Evolutionary conservation across 2,113 vertebrate genomes (phyloP), one percentile per base, ranked within the genome.

Genomic region (Corythornis vintsioides): DNA sequence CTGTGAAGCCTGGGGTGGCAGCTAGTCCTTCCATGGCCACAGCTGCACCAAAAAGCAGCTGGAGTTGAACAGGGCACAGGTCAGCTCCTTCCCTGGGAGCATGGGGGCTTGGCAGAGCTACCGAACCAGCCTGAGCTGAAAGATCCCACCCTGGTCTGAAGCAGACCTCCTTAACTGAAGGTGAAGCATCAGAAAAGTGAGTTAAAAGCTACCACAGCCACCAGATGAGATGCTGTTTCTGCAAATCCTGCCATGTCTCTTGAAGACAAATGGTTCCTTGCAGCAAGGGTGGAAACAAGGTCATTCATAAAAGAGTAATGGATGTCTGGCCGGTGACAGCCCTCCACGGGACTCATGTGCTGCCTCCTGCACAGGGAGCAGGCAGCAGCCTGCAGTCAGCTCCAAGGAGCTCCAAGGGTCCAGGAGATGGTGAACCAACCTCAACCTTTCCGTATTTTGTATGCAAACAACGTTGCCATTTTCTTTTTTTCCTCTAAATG

Each of bases 221-320:
- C 28, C 21, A 72, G 80, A 18, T 25, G 20, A 45, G 84, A 43
- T 3, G 9, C 47, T 59, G 43, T 52, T 92, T 59, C 90, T 89
- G n/a, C 2, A 0, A 25, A 35, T 83, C 79, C 86, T 88, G 76
- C 80, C 73, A 35, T 40, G 56, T 52, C 45, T 91, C 31, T 72
- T 6, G 2, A 86, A 89, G 60, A 94, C 35, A 88, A 81, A 90
- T 90, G 77, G 65, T 88, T 93, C 88, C 80, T 93, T 83, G 73
- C 52, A 94, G 94, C 71, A 83, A 87, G 90, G 67, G 73, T 92
- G 55, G 78, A 92, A 95, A 88, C 29, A 84, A 94, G 84, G 94
- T 93, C 84, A 91, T 91, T 92, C 84, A 85, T 89, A 67, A 87
- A 87, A 65, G 77, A 85, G 86, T 84, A 82, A 95, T 42, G 90